phyloP scores from a whole-genome alignment of 2,113 vertebrate genomes.

The Okapia johnstoni region DNA sequence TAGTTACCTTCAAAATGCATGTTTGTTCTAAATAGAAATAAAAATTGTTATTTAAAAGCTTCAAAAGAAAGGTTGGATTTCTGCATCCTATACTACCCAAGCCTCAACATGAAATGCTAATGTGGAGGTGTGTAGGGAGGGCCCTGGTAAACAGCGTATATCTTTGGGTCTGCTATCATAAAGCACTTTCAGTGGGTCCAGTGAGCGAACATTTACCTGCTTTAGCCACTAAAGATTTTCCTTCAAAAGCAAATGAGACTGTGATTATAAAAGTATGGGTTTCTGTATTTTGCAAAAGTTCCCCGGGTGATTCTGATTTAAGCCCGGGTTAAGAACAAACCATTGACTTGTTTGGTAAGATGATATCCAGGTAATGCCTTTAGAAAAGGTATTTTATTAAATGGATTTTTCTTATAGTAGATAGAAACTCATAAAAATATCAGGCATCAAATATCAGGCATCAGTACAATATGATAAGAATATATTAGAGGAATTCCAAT shows the following conservation, averaged over 20 bases:
- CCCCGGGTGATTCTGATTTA: not conserved
- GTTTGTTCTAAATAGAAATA: not conserved
- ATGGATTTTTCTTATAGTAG: not conserved
- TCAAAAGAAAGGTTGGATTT: slow-evolving; percentile 6
- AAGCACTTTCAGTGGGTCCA: not conserved
- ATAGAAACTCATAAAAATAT: not conserved
- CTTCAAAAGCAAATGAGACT: not conserved
- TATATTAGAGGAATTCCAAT: not conserved
- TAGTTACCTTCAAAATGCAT: slow-evolving; percentile 5
- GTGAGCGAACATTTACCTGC: not conserved
- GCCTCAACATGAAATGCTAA: not conserved
- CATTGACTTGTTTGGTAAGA: not conserved
- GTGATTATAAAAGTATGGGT: not conserved
- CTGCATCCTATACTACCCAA: not conserved
- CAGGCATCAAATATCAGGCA: not conserved
- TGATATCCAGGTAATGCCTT: not conserved
- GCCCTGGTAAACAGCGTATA: not conserved
- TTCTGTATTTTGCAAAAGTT: not conserved
- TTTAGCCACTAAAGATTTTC: not conserved
- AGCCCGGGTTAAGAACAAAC: not conserved
- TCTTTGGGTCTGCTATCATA: not conserved
- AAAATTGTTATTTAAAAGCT: slow-evolving; percentile 12
- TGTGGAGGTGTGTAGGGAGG: not conserved
- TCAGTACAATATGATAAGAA: not conserved
- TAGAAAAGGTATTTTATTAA: not conserved